These are phyloP conservation scores for Acanthaster planci DNA, from an alignment of 35 echinoderm and acorn worm species.

Conservation along the genomic window DNA sequence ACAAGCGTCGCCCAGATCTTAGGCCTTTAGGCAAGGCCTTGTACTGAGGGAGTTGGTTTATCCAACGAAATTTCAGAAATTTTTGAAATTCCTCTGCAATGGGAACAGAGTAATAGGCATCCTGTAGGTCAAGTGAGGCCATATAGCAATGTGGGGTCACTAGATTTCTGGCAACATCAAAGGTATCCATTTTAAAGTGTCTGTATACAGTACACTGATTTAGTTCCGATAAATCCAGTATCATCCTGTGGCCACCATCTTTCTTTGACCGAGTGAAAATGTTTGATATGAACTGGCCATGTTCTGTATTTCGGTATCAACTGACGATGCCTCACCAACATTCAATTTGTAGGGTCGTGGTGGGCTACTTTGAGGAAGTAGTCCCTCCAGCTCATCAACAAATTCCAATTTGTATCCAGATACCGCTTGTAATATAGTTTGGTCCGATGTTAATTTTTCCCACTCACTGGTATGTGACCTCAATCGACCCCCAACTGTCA, in stretches of 20 bases:
- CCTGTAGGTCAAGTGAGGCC: conserved; percentile 64
- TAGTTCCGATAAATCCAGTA: conserved; percentile 66
- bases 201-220: too few relatives aligned
- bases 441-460: conserved; percentile 55
- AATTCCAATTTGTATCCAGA: conserved; percentile 72
- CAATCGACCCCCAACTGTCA: conserved; percentile 55
- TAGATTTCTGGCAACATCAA: conserved; percentile 33
- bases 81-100: conserved; percentile 48
- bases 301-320: conserved; percentile 55
- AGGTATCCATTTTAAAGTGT: conserved; percentile 87
- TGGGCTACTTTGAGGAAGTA: conserved; percentile 3
- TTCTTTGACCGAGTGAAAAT: conserved; percentile 70
- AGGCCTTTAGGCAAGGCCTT: conserved; percentile 68
- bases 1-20: conserved; percentile 51
- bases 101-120: conserved; percentile 79
- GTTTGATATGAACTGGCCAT: conserved; percentile 64
- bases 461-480: conserved; percentile 43
- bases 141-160: conserved; percentile 66
- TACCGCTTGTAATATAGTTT: conserved; percentile 50
- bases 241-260: conserved; percentile 64
- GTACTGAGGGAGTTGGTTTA: conserved; percentile 30
- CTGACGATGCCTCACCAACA: conserved; percentile 3
- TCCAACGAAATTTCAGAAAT: conserved; percentile 63
- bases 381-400: conserved; percentile 1
- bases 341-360: conserved; percentile 49